Evolutionary conservation across 1,140 invertebrate genomes (phyloP).

Genomic region (Nomia melanderi): DNA sequence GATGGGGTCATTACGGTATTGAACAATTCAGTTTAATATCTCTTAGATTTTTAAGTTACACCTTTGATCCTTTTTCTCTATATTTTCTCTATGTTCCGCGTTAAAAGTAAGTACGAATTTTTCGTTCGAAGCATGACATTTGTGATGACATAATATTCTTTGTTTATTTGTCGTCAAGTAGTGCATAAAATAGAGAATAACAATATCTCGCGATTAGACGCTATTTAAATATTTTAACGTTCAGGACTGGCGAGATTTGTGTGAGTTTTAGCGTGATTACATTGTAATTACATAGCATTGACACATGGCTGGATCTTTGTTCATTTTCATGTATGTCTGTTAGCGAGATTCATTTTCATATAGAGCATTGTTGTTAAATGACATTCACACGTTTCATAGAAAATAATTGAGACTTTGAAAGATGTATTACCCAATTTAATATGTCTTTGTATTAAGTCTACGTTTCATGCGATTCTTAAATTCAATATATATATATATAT

Average conservation of each 20-base stretch:
- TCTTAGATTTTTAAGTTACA: constrained; percentile 40
- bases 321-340: constrained; percentile 12
- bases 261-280: constrained; percentile 16
- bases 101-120: constrained; percentile 33
- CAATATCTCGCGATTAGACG: neutral
- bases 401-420: neutral
- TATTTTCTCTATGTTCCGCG: constrained; percentile 16
- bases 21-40: constrained; percentile 57
- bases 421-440: neutral
- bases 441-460: constrained; percentile 9
- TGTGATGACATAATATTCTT: constrained; percentile 5
- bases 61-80: constrained; percentile 10
- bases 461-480: neutral
- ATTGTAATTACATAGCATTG: constrained; percentile 21
- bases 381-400: neutral
- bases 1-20: constrained; percentile 88
- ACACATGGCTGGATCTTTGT: constrained; percentile 24
- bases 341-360: constrained; percentile 7
- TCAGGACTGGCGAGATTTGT: neutral
- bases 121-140: constrained; percentile 23
- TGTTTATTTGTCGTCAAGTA: constrained; percentile 26
- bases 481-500: too few relatives aligned
- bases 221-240: neutral
- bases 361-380: constrained; percentile 2
- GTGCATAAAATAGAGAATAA: constrained; percentile 20